A percentile compares a stretch with the other conserved stretches of the same genome.
phyloP scores from a whole-genome alignment of 2,888 invertebrate species.

The Rapana venosa region DNA sequence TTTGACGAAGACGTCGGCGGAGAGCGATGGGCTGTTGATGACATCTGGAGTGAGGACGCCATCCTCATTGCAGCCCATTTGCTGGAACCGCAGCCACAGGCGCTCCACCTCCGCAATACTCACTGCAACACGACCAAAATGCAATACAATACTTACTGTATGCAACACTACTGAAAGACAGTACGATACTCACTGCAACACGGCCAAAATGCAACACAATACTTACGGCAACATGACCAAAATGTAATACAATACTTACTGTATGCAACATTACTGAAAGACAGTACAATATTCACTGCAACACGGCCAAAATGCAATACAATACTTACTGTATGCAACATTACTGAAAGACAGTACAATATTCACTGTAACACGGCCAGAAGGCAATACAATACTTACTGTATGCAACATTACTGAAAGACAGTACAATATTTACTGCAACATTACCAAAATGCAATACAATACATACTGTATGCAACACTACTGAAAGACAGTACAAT shows the following conservation, averaged over 20 bases:
- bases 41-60: slow-evolving; percentile 68
- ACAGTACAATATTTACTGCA: slow-evolving; percentile 72
- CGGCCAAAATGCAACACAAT: slow-evolving; percentile 58
- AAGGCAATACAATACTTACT: too few relatives aligned
- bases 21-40: slow-evolving; percentile 57
- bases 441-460: slow-evolving; percentile 14
- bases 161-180: background rate
- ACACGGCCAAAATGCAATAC: slow-evolving; percentile 50
- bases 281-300: too few relatives aligned
- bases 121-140: slow-evolving; percentile 60
- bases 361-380: slow-evolving; percentile 64
- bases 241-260: too few relatives aligned
- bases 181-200: too few relatives aligned
- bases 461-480: too few relatives aligned
- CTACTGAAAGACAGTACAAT: too few relatives aligned
- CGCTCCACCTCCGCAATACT: slow-evolving; percentile 77
- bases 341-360: slow-evolving; percentile 58
- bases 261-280: background rate
- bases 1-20: slow-evolving; percentile 69
- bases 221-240: slow-evolving; percentile 65
- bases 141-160: too few relatives aligned
- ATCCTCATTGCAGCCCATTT: slow-evolving; percentile 72
- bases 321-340: slow-evolving; percentile 73
- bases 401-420: background rate
- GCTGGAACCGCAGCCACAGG: slow-evolving; percentile 76